These are phyloP conservation scores for Geothlypis trichas DNA, from an alignment of 2,113 vertebrate genomes.

Conservation along the genomic window DNA sequence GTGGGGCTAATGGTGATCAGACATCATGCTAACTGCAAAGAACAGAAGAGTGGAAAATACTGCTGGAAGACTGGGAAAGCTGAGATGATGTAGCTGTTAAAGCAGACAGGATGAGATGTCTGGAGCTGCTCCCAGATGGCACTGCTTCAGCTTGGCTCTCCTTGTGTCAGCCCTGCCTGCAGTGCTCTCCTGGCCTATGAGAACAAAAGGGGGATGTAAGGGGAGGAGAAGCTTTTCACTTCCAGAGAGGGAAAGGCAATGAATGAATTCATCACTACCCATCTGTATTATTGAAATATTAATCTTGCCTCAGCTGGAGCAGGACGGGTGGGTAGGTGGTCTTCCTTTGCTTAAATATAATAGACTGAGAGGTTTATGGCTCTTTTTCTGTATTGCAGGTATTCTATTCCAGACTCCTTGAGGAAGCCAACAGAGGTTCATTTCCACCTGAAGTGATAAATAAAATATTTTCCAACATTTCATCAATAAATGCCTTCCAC, in stretches of 20 bases:
- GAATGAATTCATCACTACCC: not conserved
- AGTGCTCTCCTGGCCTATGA: not conserved
- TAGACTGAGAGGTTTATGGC: not conserved
- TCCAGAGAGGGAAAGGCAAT: not conserved
- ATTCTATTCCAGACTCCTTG: slow-evolving; percentile 88
- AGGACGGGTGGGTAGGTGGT: not conserved
- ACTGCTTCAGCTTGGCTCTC: not conserved
- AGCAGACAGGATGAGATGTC: not conserved
- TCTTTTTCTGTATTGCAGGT: slow-evolving; percentile 76
- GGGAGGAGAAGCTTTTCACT: not conserved
- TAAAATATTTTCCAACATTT: slow-evolving; percentile 98
- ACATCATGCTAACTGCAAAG: not conserved
- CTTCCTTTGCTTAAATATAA: not conserved
- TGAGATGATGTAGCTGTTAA: not conserved
- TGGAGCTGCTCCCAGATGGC: not conserved
- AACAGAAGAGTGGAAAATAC: not conserved
- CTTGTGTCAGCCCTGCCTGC: not conserved
- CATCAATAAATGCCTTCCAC: slow-evolving; percentile 92
- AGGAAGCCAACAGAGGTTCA: slow-evolving; percentile 91
- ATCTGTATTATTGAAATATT: not conserved
- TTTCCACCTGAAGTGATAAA: slow-evolving; percentile 93
- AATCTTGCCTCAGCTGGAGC: not conserved
- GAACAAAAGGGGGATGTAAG: not conserved
- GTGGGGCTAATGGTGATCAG: not conserved
- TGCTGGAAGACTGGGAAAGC: not conserved